A percentile compares a stretch with the other conserved stretches of the same genome.
Evolutionary conservation across 2,797 vertebrate genomes (phyloP).

Genomic region (Sarcophilus harrisii): DNA sequence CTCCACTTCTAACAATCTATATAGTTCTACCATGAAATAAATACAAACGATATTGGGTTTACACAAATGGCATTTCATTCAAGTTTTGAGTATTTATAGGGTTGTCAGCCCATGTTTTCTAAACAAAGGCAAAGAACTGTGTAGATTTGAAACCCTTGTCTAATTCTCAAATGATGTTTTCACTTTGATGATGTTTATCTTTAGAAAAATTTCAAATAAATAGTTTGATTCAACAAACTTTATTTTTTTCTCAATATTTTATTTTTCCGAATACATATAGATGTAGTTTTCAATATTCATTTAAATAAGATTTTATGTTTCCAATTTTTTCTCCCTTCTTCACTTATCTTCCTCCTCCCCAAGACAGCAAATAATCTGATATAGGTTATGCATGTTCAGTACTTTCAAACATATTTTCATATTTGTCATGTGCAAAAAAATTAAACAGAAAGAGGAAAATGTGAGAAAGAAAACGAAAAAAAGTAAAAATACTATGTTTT

Average conservation of each 20-base stretch:
- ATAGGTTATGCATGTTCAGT: no score
- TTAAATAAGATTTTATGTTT: no score
- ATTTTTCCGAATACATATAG: no score
- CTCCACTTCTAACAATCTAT: not conserved
- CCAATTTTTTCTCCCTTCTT: no score
- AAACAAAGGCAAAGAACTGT: not conserved
- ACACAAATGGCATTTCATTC: not conserved
- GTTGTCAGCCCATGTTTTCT: not conserved
- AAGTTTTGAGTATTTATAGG: not conserved
- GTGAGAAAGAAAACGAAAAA: no score
- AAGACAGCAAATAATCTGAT: no score
- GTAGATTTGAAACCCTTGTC: not conserved
- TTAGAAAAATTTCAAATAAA: not conserved
- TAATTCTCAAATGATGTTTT: not conserved
- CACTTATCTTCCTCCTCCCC: no score
- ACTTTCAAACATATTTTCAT: no score
- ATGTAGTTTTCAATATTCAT: no score
- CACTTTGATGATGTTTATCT: not conserved
- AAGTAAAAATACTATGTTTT: no score
- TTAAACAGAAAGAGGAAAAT: no score
- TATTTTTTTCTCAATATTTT: not conserved
- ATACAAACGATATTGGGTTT: not conserved
- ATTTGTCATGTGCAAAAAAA: no score
- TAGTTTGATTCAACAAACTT: not conserved
- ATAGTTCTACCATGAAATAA: not conserved